Base-by-base conservation (phyloP, 92 coral and sea anemone species). In the Porites rus region DNA sequence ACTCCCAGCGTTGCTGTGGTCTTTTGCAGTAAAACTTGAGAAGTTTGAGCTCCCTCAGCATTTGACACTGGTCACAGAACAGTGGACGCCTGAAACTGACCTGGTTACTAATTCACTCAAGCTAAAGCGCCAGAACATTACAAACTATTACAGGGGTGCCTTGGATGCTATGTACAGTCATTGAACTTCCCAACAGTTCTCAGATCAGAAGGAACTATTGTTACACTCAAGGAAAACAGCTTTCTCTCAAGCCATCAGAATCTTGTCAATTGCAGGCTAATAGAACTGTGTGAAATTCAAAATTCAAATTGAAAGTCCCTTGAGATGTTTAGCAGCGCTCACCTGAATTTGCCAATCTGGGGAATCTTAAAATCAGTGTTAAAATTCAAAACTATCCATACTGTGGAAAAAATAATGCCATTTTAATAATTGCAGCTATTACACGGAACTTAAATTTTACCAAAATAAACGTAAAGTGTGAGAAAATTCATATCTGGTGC, bases 81-180 rank as follows among this genome's bases (percentile, higher is more conserved):
- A 90, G 61, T 97, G 99, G 99, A 97, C 99, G 0, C 99, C 99
- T 6, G 99, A 97, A 46, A 95, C 97, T 1, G 99, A 95, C 76
- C 98, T 97, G 10, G 99, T 97, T 6, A 97, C 99, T 7, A 96
- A 95, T 17, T 93, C 99, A 1, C 90, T 95, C 58, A 97, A 97
- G 78, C 96, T 97, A 63, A 97, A 95, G 79, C 93, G 99, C 1
- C 92, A 93, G 84, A 95, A 97, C 79, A 95, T 97, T 68, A 80
- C 96, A 20, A 66, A 91, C 21, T 92, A 92, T 67, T 97, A 97
- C 87, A 91, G 86, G 21, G 85, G 69, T 68, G 87, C 86, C 8
- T 83, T 97, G 31, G 90, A 86, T 65, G 92, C 98, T 63, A 95
- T 97, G 99, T 97, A 97, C 88, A 43, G 61, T 50, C 77, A 54